Evolutionary conservation across 1,140 invertebrate genomes (phyloP).

Genomic region (Triops longicaudatus): DNA sequence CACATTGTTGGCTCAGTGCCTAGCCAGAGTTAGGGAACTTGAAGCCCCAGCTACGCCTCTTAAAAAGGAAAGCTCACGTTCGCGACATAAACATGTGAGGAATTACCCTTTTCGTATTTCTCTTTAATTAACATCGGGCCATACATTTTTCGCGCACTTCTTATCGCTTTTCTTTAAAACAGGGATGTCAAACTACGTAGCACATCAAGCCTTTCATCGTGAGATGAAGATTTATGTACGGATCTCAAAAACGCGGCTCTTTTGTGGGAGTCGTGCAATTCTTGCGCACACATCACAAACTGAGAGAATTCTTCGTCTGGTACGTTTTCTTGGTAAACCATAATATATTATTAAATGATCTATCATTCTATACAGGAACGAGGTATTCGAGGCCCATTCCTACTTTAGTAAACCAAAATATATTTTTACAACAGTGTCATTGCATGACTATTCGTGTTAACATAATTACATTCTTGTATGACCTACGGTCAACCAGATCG

Average conservation of each 20-base stretch:
- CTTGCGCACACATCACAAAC: neutral
- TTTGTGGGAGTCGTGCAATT: neutral
- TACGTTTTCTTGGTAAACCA: neutral
- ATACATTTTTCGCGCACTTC: too few species aligned
- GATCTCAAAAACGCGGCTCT: neutral
- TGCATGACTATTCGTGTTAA: neutral
- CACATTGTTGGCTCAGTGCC: conserved; percentile 13
- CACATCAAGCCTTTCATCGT: neutral
- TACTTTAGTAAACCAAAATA: neutral
- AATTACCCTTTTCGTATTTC: neutral
- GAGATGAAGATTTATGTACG: neutral
- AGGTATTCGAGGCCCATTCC: neutral
- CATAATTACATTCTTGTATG: neutral
- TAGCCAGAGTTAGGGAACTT: conserved; percentile 6
- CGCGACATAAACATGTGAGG: neutral
- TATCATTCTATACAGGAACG: neutral
- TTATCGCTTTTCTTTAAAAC: neutral
- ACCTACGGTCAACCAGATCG: neutral
- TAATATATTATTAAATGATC: neutral
- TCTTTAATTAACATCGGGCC: too few species aligned
- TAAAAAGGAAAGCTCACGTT: conserved; percentile 12
- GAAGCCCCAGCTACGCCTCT: neutral
- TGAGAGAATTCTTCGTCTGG: neutral
- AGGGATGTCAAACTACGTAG: neutral
- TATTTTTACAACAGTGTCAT: neutral